Conservation (phyloP, 2,888 invertebrate species). For the Drosophila robusta region DNA sequence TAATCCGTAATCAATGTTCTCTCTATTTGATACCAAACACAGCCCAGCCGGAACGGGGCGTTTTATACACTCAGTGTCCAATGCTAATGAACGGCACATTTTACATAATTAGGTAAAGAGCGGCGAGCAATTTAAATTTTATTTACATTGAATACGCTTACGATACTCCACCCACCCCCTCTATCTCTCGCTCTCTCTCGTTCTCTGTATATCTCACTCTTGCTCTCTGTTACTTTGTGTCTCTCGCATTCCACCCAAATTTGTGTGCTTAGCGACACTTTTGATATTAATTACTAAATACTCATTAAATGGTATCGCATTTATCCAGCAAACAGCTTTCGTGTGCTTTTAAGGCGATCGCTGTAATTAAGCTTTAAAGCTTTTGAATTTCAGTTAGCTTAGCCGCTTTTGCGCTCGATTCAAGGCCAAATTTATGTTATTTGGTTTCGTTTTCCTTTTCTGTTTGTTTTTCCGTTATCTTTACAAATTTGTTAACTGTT, state of each 20-base stretch:
- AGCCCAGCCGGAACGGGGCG: constrained; percentile 85
- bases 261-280: constrained; percentile 51
- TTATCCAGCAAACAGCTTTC: constrained; percentile 28
- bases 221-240: constrained; percentile 14
- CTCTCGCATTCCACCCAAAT: constrained; percentile 15
- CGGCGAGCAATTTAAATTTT: constrained; percentile 43
- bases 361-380: constrained; percentile 45
- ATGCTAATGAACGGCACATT: constrained; percentile 85
- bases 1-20: constrained; percentile 56
- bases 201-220: constrained; percentile 39
- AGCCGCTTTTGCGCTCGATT: constrained; percentile 49
- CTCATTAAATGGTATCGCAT: constrained; percentile 22
- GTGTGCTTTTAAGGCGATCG: constrained; percentile 46
- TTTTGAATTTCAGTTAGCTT: constrained; percentile 47
- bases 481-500: constrained; percentile 31
- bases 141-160: constrained; percentile 45
- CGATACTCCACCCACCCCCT: constrained; percentile 19
- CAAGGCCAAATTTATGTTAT: constrained; percentile 34
- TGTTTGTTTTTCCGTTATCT: constrained; percentile 14
- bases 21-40: constrained; percentile 63
- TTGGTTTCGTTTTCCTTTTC: constrained; percentile 23
- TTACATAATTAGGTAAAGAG: constrained; percentile 85
- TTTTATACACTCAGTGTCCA: constrained; percentile 85
- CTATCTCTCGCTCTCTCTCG: constrained; percentile 8
- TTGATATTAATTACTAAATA: constrained; percentile 22